Evolutionary conservation across 2,113 vertebrate genomes (phyloP).

Genomic region (Campylomormyrus tamandua): DNA sequence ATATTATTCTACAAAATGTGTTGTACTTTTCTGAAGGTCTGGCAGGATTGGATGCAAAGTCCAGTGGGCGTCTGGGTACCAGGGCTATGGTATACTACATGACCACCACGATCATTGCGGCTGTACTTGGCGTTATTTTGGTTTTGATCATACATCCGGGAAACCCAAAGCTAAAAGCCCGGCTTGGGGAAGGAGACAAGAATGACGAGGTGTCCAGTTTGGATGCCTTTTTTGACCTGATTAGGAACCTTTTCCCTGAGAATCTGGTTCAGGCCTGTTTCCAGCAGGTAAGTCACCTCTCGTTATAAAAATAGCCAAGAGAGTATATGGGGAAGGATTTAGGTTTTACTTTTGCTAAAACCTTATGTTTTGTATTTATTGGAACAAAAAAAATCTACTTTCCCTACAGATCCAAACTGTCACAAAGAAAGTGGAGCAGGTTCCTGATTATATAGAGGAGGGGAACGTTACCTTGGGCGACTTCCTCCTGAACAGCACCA

Average conservation of each 20-base stretch:
- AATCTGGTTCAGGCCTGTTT: slow-evolving; percentile 97
- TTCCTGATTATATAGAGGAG: slow-evolving; percentile 52
- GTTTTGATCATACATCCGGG: slow-evolving; percentile 92
- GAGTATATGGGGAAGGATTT: neutral
- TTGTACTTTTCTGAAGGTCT: slow-evolving; percentile 62
- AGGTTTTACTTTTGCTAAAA: neutral
- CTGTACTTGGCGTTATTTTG: slow-evolving; percentile 83
- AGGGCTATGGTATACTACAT: slow-evolving; percentile 98
- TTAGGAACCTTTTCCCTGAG: slow-evolving; percentile 93
- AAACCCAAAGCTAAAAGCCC: slow-evolving; percentile 86
- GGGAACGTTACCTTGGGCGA: slow-evolving; percentile 54
- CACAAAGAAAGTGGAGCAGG: slow-evolving; percentile 73
- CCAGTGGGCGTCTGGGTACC: slow-evolving; percentile 89
- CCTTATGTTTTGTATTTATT: neutral
- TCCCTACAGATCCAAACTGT: slow-evolving; percentile 84
- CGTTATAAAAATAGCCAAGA: neutral
- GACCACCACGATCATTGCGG: slow-evolving; percentile 92
- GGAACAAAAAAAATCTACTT: neutral
- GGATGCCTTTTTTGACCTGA: slow-evolving; percentile 91
- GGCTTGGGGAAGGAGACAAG: slow-evolving; percentile 88
- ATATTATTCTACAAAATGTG: neutral
- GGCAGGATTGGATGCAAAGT: slow-evolving; percentile 93
- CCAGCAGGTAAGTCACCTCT: slow-evolving; percentile 75
- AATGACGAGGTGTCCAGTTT: slow-evolving; percentile 93
- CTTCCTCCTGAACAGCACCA: slow-evolving; percentile 69